phyloP scores from a whole-genome alignment of 2,797 vertebrate genomes.

The Eptatretus atami region DNA sequence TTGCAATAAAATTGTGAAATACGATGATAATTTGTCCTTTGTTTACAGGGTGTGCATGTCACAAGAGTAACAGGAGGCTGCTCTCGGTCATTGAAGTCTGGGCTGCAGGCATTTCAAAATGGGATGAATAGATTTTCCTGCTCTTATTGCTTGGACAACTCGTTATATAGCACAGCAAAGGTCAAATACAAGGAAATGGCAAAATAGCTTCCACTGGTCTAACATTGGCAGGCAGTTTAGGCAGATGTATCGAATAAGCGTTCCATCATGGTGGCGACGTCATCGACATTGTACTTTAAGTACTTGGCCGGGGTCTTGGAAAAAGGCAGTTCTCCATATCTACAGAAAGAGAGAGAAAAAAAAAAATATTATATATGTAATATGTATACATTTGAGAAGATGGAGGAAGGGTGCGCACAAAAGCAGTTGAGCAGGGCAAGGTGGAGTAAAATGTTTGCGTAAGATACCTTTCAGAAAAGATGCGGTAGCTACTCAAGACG shows the following conservation, averaged over 20 bases:
- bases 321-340: constrained; percentile 56
- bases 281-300: constrained; percentile 55
- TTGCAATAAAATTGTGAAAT: no score
- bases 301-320: constrained; percentile 93
- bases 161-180: constrained; percentile 16
- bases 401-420: not conserved
- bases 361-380: not conserved
- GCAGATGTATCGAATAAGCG: constrained; percentile 78
- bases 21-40: no score
- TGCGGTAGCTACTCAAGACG: constrained; percentile 44
- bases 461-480: constrained; percentile 42
- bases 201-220: constrained; percentile 6
- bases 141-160: constrained; percentile 11
- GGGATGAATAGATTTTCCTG: no score
- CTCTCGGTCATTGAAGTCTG: no score
- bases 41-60: no score
- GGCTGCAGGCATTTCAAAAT: no score
- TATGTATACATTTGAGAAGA: not conserved
- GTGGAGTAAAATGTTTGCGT: not conserved
- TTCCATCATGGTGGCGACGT: constrained; percentile 83
- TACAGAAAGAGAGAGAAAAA: constrained; percentile 11
- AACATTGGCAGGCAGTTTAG: constrained; percentile 13
- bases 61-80: no score
- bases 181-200: constrained; percentile 9
- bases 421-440: not conserved